Evolutionary conservation across 1,140 invertebrate genomes (phyloP).

Genomic region (Euborellia annulipes): DNA sequence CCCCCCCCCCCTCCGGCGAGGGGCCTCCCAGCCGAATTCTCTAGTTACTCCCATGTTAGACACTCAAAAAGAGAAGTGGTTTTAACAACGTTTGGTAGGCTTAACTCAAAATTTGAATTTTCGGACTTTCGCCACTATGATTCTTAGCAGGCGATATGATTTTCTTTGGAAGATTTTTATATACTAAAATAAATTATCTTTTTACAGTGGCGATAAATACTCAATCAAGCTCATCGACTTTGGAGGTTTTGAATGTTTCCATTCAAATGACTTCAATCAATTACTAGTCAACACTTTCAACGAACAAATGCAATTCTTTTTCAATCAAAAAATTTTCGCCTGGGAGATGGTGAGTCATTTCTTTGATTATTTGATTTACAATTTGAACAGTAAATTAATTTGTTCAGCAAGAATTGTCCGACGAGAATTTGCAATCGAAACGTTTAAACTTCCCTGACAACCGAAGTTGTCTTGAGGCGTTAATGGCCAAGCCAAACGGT

Average conservation of each 20-base stretch:
- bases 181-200: too few species aligned
- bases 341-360: constrained; percentile 56
- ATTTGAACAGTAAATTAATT: background rate
- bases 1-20: too few species aligned
- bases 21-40: too few species aligned
- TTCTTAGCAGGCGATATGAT: too few species aligned
- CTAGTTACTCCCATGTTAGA: too few species aligned
- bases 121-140: too few species aligned
- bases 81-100: too few species aligned
- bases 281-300: constrained; percentile 76
- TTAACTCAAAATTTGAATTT: too few species aligned
- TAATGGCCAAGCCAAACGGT: constrained; percentile 68
- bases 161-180: too few species aligned
- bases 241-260: constrained; percentile 82
- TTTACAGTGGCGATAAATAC: constrained; percentile 61
- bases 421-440: constrained; percentile 60
- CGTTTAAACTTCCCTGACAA: constrained; percentile 72
- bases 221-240: constrained; percentile 67
- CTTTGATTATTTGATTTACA: background rate
- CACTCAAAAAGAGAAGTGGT: too few species aligned
- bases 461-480: constrained; percentile 65
- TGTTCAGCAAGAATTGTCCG: constrained; percentile 49
- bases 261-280: constrained; percentile 71
- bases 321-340: constrained; percentile 72
- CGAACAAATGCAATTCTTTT: constrained; percentile 76